phyloP scores from a whole-genome alignment of 2,888 invertebrate genomes.

The Drosophila percnosoma region DNA sequence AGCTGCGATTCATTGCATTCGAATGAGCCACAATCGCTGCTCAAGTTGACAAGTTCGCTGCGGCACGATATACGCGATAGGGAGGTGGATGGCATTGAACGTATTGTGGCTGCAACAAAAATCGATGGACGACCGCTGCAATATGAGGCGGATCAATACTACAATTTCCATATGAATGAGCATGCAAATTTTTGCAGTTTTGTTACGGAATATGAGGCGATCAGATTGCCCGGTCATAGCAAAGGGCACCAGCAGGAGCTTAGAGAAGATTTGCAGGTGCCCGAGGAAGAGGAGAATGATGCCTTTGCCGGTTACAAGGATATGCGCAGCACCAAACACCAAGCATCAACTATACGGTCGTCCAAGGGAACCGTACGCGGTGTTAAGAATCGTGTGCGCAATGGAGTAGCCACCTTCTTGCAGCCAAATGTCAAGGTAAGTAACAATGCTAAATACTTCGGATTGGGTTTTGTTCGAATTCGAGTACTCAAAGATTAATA shows the following conservation, averaged over 20 bases:
- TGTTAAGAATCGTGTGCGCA: conserved; percentile 96
- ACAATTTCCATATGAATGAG: conserved; percentile 93
- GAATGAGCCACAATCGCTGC: conserved; percentile 86
- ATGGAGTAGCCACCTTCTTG: conserved; percentile 97
- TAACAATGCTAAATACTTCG: conserved; percentile 34
- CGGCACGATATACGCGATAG: conserved; percentile 90
- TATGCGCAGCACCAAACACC: conserved; percentile 85
- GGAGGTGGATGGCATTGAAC: conserved; percentile 71
- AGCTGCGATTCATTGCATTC: conserved; percentile 93
- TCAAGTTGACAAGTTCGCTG: conserved; percentile 87
- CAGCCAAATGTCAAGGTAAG: conserved; percentile 92
- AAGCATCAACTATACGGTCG: conserved; percentile 92
- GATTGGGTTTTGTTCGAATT: not conserved
- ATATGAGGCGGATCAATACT: conserved; percentile 92
- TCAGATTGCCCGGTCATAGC: conserved; percentile 2
- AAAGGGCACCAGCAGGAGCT: not conserved
- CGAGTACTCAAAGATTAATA: not conserved
- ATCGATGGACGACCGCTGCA: conserved; percentile 80
- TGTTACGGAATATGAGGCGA: conserved; percentile 30
- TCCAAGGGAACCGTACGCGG: conserved; percentile 96
- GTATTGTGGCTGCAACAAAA: conserved; percentile 69
- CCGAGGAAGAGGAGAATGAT: conserved; percentile 85
- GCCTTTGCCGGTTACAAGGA: conserved; percentile 93
- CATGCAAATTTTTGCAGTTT: conserved; percentile 80
- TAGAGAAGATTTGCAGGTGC: not conserved